Evolutionary conservation across 2,113 vertebrate genomes (phyloP), one percentile per base, ranked within the genome.

Genomic region (Pitta sordida): DNA sequence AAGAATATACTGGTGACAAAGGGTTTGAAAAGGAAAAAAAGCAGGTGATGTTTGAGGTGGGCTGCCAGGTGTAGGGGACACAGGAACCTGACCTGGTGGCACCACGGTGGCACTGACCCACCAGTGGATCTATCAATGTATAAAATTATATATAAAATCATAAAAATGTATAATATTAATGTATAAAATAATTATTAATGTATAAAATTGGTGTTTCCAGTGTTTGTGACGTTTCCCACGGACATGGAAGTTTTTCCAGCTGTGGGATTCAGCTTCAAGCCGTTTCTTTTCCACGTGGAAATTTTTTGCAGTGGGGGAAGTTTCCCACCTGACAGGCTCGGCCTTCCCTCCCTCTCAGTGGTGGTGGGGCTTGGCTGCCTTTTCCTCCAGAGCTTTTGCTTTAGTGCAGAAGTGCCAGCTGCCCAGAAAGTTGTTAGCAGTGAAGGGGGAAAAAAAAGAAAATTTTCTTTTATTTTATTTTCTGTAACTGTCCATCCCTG

Each of bases 11-110:
- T 11, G 34, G 41, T 74, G 53, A 48, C 55, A 80, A 48, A 78
- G 15, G 58, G 90, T 91, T 96, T 90, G 49, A 74, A 91, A 91
- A 78, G 73, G 43, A 49, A 43, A 91, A 70, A 71, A 68, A n/a
- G n/a, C n/a, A n/a, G n/a, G 17, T 73, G n/a, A 69, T 91, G 69
- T 92, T 92, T 94, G 74, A 93, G 55, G 15, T 39, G 53, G 60
- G 53, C 37, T 67, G 39, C 29, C 19, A 52, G 22, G 10, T 39
- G 44, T 44, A 39, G 30, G 46, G 23, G 10, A 7, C 39, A 68
- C 62, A 48, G n/a, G 14, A 39, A 30, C 44, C 15, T 48, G 29
- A 22, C n/a, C 39, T 20, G 49, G 34, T 20, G 26, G 1, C 3
- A 2, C 36, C 15, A 5, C 30, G 21, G n/a, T 11, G 22, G 7